Evolutionary conservation across 2,797 vertebrate genomes (phyloP), one percentile per base, ranked within the genome.

Genomic region (Syngnathus acus): DNA sequence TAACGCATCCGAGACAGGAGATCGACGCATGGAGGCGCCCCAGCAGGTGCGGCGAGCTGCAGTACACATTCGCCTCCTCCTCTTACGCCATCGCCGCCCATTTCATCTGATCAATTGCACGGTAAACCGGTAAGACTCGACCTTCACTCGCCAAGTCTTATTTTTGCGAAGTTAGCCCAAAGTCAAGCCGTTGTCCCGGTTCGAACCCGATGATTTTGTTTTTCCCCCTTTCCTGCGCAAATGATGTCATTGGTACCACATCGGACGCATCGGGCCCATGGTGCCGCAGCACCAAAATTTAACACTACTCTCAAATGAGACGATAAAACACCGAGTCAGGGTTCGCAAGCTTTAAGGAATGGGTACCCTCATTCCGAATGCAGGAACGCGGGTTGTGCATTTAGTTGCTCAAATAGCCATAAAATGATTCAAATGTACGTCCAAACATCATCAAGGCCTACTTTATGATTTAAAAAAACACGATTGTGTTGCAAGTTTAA

Each of bases 231-330:
- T 23, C 4, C 42, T 45, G 21, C 45, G 53, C 39, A 66, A 69
- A 81, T 72, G 70, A 77, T 81, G 79, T 82, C 72, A 81, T 75
- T 40, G 55, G 32, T 23, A 38, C 26, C 66, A 23, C 67, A 40
- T 45, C 66, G 76, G 73, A 80, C 74, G 83, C 53, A 71, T 55
- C 26, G 71, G 82, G 69, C 76, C 72, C 71, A 61, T n/a, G 5
- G 43, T 17, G 84, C 83, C 72, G 87, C 87, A 87, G 82, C 79
- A 74, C 77, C 84, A 79, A 84, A 82, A 87, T 82, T 32, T 79
- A 81, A 81, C 17, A 61, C 38, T 2, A 16, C 21, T 16, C 42
- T 62, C 13, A 21, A 40, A 40, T 42, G n/a, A 62, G 45, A 47
- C 45, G 45, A 47, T 21, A 26, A 45, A 26, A 23, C 21, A 4